These are phyloP conservation scores for Cotesia vestalis DNA, from an alignment of 1,140 invertebrate genomes.

Conservation along the genomic window DNA sequence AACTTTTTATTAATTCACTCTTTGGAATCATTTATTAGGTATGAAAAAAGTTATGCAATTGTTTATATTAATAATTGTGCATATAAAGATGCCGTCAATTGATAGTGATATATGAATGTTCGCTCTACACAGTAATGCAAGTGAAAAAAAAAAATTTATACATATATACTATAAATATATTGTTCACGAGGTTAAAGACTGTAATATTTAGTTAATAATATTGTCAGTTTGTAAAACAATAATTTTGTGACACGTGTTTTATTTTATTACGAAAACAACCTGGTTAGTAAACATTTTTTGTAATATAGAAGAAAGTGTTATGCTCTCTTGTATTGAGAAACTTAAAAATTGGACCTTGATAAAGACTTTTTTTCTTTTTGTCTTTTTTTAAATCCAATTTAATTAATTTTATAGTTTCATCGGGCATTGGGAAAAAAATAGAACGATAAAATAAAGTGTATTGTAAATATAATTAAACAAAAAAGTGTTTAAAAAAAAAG, in stretches of 20 bases:
- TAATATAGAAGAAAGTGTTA: too few relatives aligned
- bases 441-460: too few relatives aligned
- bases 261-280: too few relatives aligned
- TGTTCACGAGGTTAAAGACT: slow-evolving; percentile 30
- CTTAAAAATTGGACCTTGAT: not conserved
- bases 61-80: not conserved
- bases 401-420: too few relatives aligned
- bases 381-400: not conserved
- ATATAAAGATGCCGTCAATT: not conserved
- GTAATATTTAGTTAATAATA: not conserved
- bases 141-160: not conserved
- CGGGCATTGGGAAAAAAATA: not conserved
- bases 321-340: not conserved
- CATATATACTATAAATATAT: slow-evolving; percentile 10
- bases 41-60: not conserved
- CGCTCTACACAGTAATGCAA: not conserved
- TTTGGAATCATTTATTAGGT: not conserved
- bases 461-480: too few relatives aligned
- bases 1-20: not conserved
- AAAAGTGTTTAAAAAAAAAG: too few relatives aligned
- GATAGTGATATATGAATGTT: not conserved
- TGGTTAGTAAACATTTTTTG: too few relatives aligned
- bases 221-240: not conserved
- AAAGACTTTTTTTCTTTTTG: not conserved
- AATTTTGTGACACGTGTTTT: too few relatives aligned